These are phyloP conservation scores for Podocnemis expansa DNA, from an alignment of 2,113 vertebrate species.

Conservation along the genomic window DNA sequence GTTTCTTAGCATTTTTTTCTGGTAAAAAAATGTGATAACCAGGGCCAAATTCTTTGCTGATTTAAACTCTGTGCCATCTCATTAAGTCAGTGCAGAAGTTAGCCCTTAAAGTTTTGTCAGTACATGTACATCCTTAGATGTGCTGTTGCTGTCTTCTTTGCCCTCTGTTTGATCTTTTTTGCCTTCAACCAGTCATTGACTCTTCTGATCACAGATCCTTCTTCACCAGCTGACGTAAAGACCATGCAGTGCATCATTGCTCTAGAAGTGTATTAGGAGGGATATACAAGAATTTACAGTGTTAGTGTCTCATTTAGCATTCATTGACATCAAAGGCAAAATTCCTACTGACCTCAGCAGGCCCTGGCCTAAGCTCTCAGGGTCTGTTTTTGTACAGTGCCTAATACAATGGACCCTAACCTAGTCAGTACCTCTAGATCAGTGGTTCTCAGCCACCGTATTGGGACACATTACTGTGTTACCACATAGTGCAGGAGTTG, in stretches of 20 bases:
- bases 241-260: background rate
- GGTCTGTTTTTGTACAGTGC: background rate
- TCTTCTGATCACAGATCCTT: background rate
- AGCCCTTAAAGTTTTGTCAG: background rate
- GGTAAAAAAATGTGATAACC: background rate
- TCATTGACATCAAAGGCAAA: background rate
- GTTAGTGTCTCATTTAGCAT: background rate
- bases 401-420: background rate
- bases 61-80: background rate
- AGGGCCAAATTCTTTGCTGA: background rate
- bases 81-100: background rate
- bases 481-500: no score
- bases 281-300: background rate
- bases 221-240: background rate
- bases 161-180: background rate
- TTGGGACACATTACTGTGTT: no score
- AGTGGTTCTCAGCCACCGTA: no score
- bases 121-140: background rate
- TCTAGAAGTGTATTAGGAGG: background rate
- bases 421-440: background rate
- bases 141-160: background rate
- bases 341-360: background rate
- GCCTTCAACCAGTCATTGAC: background rate
- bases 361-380: background rate
- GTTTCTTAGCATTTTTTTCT: background rate